Conservation (phyloP, 2,113 vertebrate genomes). For the Bubalus kerabau region DNA sequence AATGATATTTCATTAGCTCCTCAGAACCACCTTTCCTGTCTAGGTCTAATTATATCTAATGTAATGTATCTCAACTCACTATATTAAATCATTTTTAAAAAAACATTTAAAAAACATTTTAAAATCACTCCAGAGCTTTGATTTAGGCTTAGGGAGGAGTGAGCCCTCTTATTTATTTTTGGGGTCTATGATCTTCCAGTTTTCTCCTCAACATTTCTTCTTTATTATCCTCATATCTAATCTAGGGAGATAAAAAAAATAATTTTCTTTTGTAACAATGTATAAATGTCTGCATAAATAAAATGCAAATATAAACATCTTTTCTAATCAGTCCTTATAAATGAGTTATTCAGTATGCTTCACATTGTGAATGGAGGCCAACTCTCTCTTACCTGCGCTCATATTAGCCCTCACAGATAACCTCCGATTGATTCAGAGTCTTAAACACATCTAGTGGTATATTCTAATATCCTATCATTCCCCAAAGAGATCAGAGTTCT, state of each 20-base stretch:
- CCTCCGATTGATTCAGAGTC: not conserved
- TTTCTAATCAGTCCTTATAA: conserved; percentile 64
- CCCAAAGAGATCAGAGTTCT: not conserved
- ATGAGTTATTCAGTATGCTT: conserved; percentile 49
- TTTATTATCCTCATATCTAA: conserved; percentile 23
- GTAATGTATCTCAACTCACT: conserved; percentile 88
- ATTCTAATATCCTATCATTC: not conserved
- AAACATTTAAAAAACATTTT: conserved; percentile 74
- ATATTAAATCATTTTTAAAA: conserved; percentile 84
- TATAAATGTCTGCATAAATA: conserved; percentile 63
- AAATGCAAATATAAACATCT: conserved; percentile 71
- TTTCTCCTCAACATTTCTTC: conserved; percentile 49
- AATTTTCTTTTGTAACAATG: conserved; percentile 71
- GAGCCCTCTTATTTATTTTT: conserved; percentile 50
- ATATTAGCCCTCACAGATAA: not conserved
- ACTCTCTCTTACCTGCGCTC: not conserved
- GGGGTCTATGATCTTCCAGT: conserved; percentile 37
- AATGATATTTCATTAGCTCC: conserved; percentile 89
- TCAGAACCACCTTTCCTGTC: conserved; percentile 88
- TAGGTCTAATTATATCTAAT: conserved; percentile 89
- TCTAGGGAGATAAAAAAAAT: conserved; percentile 55
- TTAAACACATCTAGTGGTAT: not conserved
- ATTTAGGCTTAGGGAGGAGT: conserved; percentile 50
- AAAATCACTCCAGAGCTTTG: conserved; percentile 77
- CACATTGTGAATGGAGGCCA: not conserved